Evolutionary conservation across 2,113 vertebrate genomes (phyloP).

Genomic region (Psittacara wagleri): DNA sequence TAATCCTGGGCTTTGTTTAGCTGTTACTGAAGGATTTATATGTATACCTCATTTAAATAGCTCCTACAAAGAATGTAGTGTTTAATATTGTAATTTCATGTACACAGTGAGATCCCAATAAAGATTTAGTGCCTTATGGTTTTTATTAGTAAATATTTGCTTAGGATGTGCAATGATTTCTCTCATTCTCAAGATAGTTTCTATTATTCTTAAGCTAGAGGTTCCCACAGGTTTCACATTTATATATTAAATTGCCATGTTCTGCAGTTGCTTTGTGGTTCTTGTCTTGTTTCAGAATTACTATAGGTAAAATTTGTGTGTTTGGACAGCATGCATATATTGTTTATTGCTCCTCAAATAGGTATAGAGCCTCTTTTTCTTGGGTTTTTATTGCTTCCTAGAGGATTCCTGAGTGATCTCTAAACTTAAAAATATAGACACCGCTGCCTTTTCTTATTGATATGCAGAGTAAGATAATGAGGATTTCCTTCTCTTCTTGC

Average conservation of each 20-base stretch:
- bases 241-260: not conserved
- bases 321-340: not conserved
- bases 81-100: conserved; percentile 20
- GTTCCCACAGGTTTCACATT: not conserved
- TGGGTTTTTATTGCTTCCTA: not conserved
- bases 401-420: not conserved
- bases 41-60: conserved; percentile 22
- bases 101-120: not conserved
- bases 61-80: conserved; percentile 1
- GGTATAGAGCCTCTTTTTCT: not conserved
- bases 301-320: not conserved
- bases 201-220: not conserved
- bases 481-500: not conserved
- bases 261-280: not conserved
- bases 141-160: not conserved
- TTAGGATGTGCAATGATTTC: not conserved
- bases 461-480: not conserved
- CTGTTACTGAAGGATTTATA: not conserved
- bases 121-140: conserved; percentile 16
- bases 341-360: not conserved
- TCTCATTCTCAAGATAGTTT: not conserved
- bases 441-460: not conserved
- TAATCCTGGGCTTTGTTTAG: not conserved
- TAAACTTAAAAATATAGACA: not conserved
- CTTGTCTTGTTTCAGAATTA: not conserved